Percentiles rank a stretch among this genome's conserved stretches.
phyloP scores from a whole-genome alignment of 2,888 invertebrate genomes.

The Polydrusus tereticollis region DNA sequence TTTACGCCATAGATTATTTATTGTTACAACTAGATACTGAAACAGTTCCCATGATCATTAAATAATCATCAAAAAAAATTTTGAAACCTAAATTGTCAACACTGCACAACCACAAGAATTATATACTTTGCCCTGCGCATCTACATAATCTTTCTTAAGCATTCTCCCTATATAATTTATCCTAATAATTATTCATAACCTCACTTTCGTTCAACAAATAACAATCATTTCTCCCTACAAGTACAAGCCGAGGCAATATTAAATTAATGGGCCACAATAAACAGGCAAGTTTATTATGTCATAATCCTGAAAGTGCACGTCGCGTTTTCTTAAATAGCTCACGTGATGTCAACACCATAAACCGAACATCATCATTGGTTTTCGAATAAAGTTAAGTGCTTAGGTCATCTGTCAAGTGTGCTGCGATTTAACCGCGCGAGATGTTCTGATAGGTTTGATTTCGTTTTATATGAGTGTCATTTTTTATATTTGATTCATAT shows the following conservation, averaged over 20 bases:
- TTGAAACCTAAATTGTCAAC: too few species aligned
- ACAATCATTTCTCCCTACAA: conserved; percentile 31
- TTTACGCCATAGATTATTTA: too few species aligned
- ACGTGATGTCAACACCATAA: conserved; percentile 43
- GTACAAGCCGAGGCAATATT: conserved; percentile 23
- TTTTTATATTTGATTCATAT: too few species aligned
- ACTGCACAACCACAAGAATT: too few species aligned
- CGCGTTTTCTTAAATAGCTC: conserved; percentile 43
- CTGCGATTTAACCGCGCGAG: neutral
- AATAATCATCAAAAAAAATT: too few species aligned
- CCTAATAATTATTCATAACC: conserved; percentile 12
- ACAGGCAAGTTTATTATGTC: conserved; percentile 44
- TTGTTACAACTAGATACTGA: too few species aligned
- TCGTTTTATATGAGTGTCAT: neutral
- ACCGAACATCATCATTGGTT: conserved; percentile 29
- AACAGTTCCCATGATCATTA: too few species aligned
- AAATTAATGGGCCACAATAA: conserved; percentile 47
- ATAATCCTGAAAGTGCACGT: conserved; percentile 45
- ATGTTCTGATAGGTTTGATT: neutral
- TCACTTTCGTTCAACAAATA: conserved; percentile 24
- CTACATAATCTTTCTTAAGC: too few species aligned
- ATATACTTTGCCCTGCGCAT: too few species aligned
- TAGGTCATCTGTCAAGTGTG: conserved; percentile 15
- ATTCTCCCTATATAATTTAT: too few species aligned
- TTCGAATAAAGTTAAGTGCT: conserved; percentile 23